A percentile compares a stretch with the other conserved stretches of the same genome.
phyloP scores from a whole-genome alignment of 1,140 invertebrate genomes.

The Plutomurus gul region DNA sequence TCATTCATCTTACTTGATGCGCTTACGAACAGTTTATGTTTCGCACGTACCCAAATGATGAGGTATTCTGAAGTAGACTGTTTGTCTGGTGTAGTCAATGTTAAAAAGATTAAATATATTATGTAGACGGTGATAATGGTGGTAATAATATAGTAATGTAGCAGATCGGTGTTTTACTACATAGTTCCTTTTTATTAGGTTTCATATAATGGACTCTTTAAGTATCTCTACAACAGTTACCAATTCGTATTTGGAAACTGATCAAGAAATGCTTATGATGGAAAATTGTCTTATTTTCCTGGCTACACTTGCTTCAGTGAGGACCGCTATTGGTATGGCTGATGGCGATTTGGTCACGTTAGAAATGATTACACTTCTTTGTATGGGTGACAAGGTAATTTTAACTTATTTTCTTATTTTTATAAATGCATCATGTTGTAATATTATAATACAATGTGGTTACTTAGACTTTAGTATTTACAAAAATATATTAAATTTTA shows the following conservation, averaged over 20 bases:
- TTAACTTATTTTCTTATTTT: no score
- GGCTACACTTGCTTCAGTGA: conserved; percentile 82
- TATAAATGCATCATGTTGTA: no score
- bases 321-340: conserved; percentile 84
- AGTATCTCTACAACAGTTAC: conserved; percentile 70
- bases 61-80: neutral
- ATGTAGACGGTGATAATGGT: neutral
- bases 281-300: conserved; percentile 90
- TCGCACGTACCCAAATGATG: neutral
- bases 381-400: conserved; percentile 92
- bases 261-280: conserved; percentile 85
- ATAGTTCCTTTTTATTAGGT: conserved; percentile 62
- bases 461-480: no score
- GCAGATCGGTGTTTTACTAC: neutral
- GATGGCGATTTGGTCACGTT: conserved; percentile 76
- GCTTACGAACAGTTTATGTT: no score
- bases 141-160: neutral
- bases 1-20: conserved; percentile 7
- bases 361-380: conserved; percentile 90
- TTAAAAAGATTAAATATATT: neutral
- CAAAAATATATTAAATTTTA: no score
- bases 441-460: no score
- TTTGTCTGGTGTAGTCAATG: neutral
- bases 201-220: conserved; percentile 82
- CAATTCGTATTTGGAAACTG: conserved; percentile 68